These are phyloP conservation scores for Labeo rohita DNA, from an alignment of 2,113 vertebrate genomes.

Conservation along the genomic window DNA sequence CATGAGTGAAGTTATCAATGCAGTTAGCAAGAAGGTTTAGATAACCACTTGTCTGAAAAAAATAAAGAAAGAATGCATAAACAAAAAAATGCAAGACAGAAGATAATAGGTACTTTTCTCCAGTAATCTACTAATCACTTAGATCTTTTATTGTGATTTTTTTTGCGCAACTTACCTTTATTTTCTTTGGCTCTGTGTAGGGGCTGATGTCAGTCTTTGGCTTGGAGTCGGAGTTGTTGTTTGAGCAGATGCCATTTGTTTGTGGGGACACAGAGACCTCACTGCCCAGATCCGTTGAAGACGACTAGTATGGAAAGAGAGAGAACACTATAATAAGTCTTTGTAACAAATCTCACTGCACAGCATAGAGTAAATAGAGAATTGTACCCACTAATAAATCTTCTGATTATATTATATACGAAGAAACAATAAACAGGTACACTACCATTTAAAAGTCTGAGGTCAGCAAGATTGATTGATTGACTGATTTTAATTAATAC, in stretches of 20 bases:
- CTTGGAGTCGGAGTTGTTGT: slow-evolving; percentile 67
- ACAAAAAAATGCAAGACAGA: not conserved
- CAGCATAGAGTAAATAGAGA: not conserved
- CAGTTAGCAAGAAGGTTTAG: slow-evolving; percentile 96
- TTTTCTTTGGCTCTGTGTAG: slow-evolving; percentile 68
- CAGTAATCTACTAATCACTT: not conserved
- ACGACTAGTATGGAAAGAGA: not conserved
- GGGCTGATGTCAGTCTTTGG: slow-evolving; percentile 60
- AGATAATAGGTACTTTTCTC: not conserved
- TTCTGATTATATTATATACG: not conserved
- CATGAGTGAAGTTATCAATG: slow-evolving; percentile 98
- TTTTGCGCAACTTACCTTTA: slow-evolving; percentile 69
- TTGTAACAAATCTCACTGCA: slow-evolving; percentile 23
- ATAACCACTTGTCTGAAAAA: slow-evolving; percentile 89
- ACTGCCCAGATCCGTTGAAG: slow-evolving; percentile 4
- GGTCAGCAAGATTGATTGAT: not conserved
- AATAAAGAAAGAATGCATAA: slow-evolving; percentile 21
- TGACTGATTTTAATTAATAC: not conserved
- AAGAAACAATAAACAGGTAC: not conserved
- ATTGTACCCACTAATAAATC: not conserved
- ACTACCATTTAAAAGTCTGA: not conserved
- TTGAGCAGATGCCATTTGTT: slow-evolving; percentile 66
- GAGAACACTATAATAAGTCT: not conserved
- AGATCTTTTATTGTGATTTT: not conserved
- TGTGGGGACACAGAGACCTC: slow-evolving; percentile 46